Conservation (phyloP, 2,113 vertebrate species). For the Brienomyrus brachyistius region DNA sequence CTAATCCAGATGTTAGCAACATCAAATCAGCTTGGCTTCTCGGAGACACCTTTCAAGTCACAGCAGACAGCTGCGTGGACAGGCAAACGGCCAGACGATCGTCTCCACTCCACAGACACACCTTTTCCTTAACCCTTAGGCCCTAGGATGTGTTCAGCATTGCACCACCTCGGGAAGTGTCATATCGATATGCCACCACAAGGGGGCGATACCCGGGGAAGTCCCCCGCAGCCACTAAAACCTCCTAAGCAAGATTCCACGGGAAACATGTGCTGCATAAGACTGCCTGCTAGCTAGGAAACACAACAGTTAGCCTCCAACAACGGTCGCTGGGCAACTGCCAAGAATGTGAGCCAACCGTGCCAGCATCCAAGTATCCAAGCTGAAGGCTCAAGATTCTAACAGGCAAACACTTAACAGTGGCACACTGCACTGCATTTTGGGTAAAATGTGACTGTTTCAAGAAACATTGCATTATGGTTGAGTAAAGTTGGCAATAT, state of each 20-base stretch:
- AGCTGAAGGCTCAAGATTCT: background rate
- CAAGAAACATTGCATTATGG: background rate
- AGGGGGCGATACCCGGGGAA: background rate
- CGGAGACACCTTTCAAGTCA: background rate
- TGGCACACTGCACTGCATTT: background rate
- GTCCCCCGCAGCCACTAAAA: too few relatives aligned
- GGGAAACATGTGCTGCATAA: background rate
- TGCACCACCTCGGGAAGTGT: background rate
- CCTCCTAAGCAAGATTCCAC: background rate
- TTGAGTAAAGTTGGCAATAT: background rate
- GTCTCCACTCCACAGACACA: background rate
- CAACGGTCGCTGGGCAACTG: background rate
- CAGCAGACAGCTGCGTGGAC: background rate
- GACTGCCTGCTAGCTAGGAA: conserved; percentile 1
- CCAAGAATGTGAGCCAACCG: background rate
- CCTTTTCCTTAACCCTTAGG: background rate
- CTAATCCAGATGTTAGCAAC: background rate
- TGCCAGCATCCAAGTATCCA: background rate
- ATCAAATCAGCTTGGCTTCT: background rate
- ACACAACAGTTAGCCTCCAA: background rate
- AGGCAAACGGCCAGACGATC: background rate
- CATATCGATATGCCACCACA: background rate
- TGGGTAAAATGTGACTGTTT: background rate
- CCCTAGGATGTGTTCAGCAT: background rate
- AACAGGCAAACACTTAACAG: background rate